phyloP scores from a whole-genome alignment of 2,888 invertebrate species.

The Cheilosia vulpina region DNA sequence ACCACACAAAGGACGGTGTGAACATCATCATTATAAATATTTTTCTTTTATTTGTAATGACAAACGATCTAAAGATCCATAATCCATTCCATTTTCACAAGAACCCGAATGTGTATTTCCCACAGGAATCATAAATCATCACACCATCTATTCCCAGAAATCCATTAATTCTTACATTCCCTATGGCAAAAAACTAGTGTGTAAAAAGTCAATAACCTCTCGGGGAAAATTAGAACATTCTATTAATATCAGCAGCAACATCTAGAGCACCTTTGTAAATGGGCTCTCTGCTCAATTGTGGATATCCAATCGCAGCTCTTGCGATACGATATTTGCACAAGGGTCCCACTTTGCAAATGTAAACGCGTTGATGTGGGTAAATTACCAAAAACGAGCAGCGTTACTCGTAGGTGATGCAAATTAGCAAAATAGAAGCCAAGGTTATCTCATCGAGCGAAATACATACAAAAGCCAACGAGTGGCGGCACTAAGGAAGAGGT shows the following conservation, averaged over 20 bases:
- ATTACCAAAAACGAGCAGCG: slow-evolving; percentile 23
- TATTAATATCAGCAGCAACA: slow-evolving; percentile 11
- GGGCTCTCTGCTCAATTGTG: slow-evolving; percentile 13
- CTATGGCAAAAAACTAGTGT: neutral
- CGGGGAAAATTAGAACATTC: slow-evolving; percentile 36
- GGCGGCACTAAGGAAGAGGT: no score
- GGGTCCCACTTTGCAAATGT: slow-evolving; percentile 35
- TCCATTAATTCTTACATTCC: slow-evolving; percentile 33
- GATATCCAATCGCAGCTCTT: slow-evolving; percentile 6
- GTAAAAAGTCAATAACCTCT: slow-evolving; percentile 33
- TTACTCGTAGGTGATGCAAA: slow-evolving; percentile 60
- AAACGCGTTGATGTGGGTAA: slow-evolving; percentile 45
- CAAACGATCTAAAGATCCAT: neutral
- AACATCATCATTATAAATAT: neutral
- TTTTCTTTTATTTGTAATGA: slow-evolving; percentile 2
- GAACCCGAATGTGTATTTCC: neutral
- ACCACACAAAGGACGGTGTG: neutral
- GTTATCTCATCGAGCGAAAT: slow-evolving; percentile 75
- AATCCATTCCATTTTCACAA: slow-evolving; percentile 2
- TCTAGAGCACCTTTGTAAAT: slow-evolving; percentile 19
- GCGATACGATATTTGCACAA: slow-evolving; percentile 24
- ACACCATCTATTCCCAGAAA: slow-evolving; percentile 19
- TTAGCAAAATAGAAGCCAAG: slow-evolving; percentile 75
- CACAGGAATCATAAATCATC: slow-evolving; percentile 26
- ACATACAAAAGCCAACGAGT: slow-evolving; percentile 47